Conservation (phyloP, 2,113 vertebrate species). For the Garra rufa region DNA sequence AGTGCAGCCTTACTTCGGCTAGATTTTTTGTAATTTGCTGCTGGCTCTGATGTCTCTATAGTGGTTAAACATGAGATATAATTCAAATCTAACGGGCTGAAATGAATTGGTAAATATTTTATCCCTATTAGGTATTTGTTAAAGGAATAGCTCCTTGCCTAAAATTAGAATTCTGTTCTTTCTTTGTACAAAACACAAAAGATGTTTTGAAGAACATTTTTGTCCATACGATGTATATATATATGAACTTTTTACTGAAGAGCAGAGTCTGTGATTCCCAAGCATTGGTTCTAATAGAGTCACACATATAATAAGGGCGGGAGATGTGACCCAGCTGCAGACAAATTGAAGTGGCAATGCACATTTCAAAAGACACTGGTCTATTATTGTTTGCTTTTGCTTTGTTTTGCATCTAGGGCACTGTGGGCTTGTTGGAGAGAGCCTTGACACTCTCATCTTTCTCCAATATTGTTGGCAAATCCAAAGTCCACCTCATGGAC, state of each 20-base stretch:
- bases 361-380: slow-evolving; percentile 22
- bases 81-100: too few relatives aligned
- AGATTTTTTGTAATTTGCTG: too few relatives aligned
- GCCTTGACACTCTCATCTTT: slow-evolving; percentile 47
- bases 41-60: too few relatives aligned
- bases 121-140: neutral
- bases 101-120: neutral
- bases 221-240: neutral
- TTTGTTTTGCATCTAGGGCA: slow-evolving; percentile 40
- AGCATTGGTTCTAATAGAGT: slow-evolving; percentile 5
- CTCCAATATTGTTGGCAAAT: slow-evolving; percentile 35
- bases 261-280: neutral
- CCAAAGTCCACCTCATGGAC: slow-evolving; percentile 32
- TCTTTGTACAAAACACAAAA: neutral
- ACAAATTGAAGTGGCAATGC: slow-evolving; percentile 24
- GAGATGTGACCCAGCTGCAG: slow-evolving; percentile 42
- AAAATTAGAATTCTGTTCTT: neutral
- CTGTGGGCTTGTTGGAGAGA: slow-evolving; percentile 14
- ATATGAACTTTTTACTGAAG: neutral
- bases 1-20: too few relatives aligned
- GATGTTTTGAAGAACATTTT: neutral
- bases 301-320: slow-evolving; percentile 19
- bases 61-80: too few relatives aligned
- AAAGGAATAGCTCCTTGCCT: neutral
- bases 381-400: slow-evolving; percentile 36